Percentiles rank a stretch among this genome's conserved stretches.
These are phyloP conservation scores for Microplitis manilae DNA, from an alignment of 2,888 invertebrate genomes.

Conservation along the genomic window DNA sequence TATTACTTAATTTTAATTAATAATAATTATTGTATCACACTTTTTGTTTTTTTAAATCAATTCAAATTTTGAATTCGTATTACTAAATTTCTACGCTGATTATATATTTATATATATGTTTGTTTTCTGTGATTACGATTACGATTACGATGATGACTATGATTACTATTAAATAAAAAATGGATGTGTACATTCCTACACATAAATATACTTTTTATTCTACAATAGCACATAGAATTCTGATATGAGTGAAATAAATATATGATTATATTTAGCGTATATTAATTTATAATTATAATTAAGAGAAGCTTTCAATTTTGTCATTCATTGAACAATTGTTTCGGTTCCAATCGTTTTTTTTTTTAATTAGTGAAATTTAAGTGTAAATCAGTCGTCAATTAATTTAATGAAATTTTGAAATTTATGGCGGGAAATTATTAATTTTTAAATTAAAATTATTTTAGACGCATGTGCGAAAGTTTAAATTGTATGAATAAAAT, in stretches of 20 bases:
- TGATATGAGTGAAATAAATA: not conserved
- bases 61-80: not conserved
- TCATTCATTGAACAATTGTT: too few species aligned
- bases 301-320: too few species aligned
- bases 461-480: too few species aligned
- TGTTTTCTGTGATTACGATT: not conserved
- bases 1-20: not conserved
- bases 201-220: not conserved
- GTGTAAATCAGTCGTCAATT: too few species aligned
- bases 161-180: too few species aligned
- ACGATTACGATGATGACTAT: too few species aligned
- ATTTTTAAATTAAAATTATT: too few species aligned
- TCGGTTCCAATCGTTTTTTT: too few species aligned
- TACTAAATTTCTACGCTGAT: not conserved
- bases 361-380: too few species aligned
- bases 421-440: too few species aligned
- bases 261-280: not conserved
- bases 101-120: not conserved
- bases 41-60: slow-evolving; percentile 3
- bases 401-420: too few species aligned
- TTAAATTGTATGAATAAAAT: too few species aligned
- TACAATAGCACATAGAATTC: slow-evolving; percentile 1
- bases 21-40: slow-evolving; percentile 3
- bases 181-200: not conserved
- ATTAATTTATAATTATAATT: not conserved